phyloP scores from a whole-genome alignment of 1,140 invertebrate species.

The Drosophila watanabei region DNA sequence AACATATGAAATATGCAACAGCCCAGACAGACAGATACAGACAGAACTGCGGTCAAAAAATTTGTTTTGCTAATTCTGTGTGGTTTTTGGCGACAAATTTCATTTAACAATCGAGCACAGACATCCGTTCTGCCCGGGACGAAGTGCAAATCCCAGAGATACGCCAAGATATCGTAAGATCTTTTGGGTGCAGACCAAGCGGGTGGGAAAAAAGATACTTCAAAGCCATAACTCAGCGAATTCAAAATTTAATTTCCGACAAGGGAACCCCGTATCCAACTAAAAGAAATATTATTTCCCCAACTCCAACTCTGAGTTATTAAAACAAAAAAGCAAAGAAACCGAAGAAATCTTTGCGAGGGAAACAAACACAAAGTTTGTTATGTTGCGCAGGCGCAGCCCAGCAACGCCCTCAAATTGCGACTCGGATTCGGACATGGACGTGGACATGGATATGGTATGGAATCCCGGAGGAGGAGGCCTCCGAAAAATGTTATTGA shows the following conservation, averaged over 20 bases:
- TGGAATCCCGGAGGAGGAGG: constrained; percentile 7
- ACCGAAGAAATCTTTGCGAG: constrained; percentile 35
- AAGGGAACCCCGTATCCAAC: constrained; percentile 27
- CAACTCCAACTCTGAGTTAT: constrained; percentile 50
- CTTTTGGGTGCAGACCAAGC: neutral
- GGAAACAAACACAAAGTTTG: constrained; percentile 75
- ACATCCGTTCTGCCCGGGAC: constrained; percentile 59
- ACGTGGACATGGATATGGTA: neutral
- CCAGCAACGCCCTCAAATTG: constrained; percentile 70
- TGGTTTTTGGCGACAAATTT: constrained; percentile 74
- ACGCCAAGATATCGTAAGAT: constrained; percentile 15
- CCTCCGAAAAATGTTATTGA: constrained; percentile 72
- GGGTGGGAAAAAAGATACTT: neutral
- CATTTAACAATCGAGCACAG: constrained; percentile 65
- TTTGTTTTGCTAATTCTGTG: constrained; percentile 72
- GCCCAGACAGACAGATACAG: constrained; percentile 42
- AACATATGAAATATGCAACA: constrained; percentile 77
- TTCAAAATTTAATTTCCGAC: constrained; percentile 73
- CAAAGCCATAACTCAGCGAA: constrained; percentile 64
- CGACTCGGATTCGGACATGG: constrained; percentile 19
- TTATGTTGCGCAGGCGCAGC: constrained; percentile 81
- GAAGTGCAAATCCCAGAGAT: constrained; percentile 43
- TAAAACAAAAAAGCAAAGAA: constrained; percentile 55
- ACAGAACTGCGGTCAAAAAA: constrained; percentile 32
- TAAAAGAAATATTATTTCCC: constrained; percentile 15